These are phyloP conservation scores for Tetanocera ferruginea DNA, from an alignment of 2,888 invertebrate species.

Conservation along the genomic window DNA sequence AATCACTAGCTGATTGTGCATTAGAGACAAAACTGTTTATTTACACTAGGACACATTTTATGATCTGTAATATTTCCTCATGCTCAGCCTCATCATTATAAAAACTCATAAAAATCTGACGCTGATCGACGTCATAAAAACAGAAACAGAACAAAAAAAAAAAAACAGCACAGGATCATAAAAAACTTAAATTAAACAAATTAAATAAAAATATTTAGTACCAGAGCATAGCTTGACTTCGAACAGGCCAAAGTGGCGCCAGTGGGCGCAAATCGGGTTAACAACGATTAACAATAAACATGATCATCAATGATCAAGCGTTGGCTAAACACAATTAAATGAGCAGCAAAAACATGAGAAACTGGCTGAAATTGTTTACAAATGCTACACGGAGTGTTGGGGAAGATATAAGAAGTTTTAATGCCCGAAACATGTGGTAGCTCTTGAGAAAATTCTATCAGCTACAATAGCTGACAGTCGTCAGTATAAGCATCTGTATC, in stretches of 20 bases:
- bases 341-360: not conserved
- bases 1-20: not conserved
- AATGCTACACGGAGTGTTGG: not conserved
- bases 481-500: not conserved
- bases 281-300: not conserved
- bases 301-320: conserved; percentile 17
- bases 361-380: not conserved
- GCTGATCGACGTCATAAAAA: conserved; percentile 24
- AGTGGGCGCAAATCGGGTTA: conserved; percentile 48
- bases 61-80: conserved; percentile 30
- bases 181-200: conserved; percentile 24
- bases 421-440: not conserved
- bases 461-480: not conserved
- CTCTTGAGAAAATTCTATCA: not conserved
- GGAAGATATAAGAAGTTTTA: not conserved
- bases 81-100: conserved; percentile 6
- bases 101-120: conserved; percentile 30
- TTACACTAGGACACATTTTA: conserved; percentile 38
- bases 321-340: conserved; percentile 8
- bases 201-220: conserved; percentile 18
- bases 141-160: not conserved
- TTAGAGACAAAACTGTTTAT: conserved; percentile 13
- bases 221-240: conserved; percentile 12
- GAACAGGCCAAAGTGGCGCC: conserved; percentile 59
- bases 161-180: not conserved